phyloP scores from a whole-genome alignment of 2,888 invertebrate species.

The Mycalesis mineus region DNA sequence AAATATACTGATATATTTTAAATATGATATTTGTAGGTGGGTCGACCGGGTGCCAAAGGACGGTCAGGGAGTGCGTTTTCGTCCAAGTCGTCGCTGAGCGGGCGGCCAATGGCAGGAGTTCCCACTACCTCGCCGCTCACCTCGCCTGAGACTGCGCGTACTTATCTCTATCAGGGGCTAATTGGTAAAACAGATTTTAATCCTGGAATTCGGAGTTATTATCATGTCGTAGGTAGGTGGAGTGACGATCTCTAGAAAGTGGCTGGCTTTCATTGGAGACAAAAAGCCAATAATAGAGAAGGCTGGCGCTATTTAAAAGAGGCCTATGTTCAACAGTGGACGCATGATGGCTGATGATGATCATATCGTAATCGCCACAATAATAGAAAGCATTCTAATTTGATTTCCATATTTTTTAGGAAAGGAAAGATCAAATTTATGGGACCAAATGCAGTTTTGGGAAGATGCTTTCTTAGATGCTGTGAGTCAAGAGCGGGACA shows the following conservation, averaged over 20 bases:
- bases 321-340: too few relatives aligned
- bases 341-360: too few relatives aligned
- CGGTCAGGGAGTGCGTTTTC: constrained; percentile 95
- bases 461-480: constrained; percentile 99
- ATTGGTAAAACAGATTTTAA: constrained; percentile 75
- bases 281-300: too few relatives aligned
- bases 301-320: too few relatives aligned
- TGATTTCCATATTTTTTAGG: constrained; percentile 50
- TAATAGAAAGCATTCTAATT: too few relatives aligned
- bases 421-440: constrained; percentile 91
- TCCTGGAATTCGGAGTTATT: too few relatives aligned
- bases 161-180: constrained; percentile 94
- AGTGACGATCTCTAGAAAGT: too few relatives aligned
- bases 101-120: constrained; percentile 91
- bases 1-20: too few relatives aligned
- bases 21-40: constrained; percentile 73
- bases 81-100: constrained; percentile 91
- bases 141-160: constrained; percentile 92
- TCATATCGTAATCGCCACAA: too few relatives aligned
- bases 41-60: constrained; percentile 77
- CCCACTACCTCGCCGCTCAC: constrained; percentile 91
- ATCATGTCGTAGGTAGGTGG: too few relatives aligned
- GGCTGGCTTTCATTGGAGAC: too few relatives aligned
- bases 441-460: constrained; percentile 99
- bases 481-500: constrained; percentile 97